A percentile compares a stretch with the other conserved stretches of the same genome.
Conservation (phyloP, 2,797 vertebrate species). For the Mastacembelus armatus region DNA sequence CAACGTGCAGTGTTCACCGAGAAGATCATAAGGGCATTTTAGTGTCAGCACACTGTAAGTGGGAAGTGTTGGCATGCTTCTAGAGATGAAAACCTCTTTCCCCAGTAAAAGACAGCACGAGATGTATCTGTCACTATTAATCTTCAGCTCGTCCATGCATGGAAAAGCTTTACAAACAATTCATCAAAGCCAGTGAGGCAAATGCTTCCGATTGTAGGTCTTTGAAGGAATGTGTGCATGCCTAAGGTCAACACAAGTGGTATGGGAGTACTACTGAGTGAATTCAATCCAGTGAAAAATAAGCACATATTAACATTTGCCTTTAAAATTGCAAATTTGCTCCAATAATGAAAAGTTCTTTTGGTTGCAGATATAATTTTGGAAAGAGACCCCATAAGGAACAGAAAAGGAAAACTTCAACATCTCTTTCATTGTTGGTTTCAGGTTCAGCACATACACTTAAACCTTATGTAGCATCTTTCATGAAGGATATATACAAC, state of each 20-base stretch:
- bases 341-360: neutral
- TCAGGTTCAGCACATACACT: neutral
- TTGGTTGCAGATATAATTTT: neutral
- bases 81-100: constrained; percentile 52
- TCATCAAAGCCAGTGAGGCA: constrained; percentile 39
- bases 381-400: neutral
- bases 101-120: neutral
- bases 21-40: constrained; percentile 37
- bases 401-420: neutral
- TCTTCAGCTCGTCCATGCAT: constrained; percentile 45
- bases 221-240: neutral
- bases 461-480: neutral
- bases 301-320: neutral
- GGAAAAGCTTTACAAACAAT: constrained; percentile 28
- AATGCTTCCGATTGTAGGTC: constrained; percentile 6
- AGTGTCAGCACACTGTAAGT: constrained; percentile 23
- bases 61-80: constrained; percentile 2
- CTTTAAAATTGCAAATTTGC: neutral
- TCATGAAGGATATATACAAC: neutral
- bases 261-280: neutral
- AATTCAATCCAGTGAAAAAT: constrained; percentile 6
- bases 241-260: neutral
- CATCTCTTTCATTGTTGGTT: too few relatives aligned
- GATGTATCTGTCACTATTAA: constrained; percentile 53
- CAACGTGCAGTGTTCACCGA: constrained; percentile 3